A percentile compares a stretch with the other conserved stretches of the same genome.
phyloP scores from a whole-genome alignment of 2,113 vertebrate genomes.

The Chionis minor region DNA sequence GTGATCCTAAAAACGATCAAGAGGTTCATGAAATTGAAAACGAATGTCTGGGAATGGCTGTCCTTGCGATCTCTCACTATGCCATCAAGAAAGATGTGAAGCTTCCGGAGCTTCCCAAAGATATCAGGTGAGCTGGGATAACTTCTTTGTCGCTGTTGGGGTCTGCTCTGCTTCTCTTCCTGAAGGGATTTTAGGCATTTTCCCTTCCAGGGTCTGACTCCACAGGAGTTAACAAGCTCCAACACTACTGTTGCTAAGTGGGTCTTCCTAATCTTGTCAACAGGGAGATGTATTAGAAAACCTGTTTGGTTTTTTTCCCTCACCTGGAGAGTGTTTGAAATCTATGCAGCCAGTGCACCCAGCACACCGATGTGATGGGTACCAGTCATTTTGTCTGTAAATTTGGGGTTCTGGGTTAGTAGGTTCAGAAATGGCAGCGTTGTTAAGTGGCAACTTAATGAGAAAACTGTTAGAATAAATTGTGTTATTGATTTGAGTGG shows the following conservation, averaged over 20 bases:
- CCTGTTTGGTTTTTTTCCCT: background rate
- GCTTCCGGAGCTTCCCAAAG: constrained; percentile 78
- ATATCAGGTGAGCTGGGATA: constrained; percentile 80
- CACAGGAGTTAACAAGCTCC: background rate
- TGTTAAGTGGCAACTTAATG: background rate
- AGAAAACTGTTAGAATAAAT: background rate
- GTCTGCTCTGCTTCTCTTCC: background rate
- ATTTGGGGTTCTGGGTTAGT: background rate
- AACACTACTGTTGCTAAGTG: background rate
- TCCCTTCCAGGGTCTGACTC: background rate
- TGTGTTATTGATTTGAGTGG: background rate
- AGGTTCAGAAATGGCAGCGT: background rate
- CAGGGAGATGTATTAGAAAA: background rate
- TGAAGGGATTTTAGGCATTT: background rate
- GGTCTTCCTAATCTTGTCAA: background rate
- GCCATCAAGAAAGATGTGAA: constrained; percentile 77
- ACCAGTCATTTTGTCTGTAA: background rate
- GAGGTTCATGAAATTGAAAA: constrained; percentile 95
- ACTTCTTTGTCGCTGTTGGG: background rate
- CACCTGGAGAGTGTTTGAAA: background rate
- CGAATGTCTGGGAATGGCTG: constrained; percentile 96
- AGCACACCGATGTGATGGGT: background rate
- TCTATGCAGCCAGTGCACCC: background rate
- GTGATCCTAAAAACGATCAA: constrained; percentile 79
- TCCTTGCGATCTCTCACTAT: constrained; percentile 92